Percentiles rank a stretch among this genome's conserved stretches.
Evolutionary conservation across 2,113 vertebrate genomes (phyloP).

Genomic region (cat (Felis catus)): F.catus_Fca126_mat1.0 CM031411.1:70909001-70909500

Average conservation of each 20-base stretch:
- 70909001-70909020: background rate
- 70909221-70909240: background rate
- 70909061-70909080: background rate
- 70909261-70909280: background rate
- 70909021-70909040: background rate
- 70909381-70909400: conserved; percentile 17
- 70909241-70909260: background rate
- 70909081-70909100: background rate
- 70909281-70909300: background rate
- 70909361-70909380: background rate
- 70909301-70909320: background rate
- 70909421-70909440: background rate
- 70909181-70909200: background rate
- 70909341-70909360: conserved; percentile 8
- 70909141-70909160: background rate
- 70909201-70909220: background rate
- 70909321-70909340: background rate
- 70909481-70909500: background rate
- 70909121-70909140: background rate
- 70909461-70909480: conserved; percentile 1
- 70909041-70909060: background rate
- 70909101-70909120: conserved; percentile 6
- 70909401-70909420: background rate
- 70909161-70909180: background rate
- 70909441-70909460: background rate